Evolutionary conservation across 1,140 invertebrate genomes (phyloP).

Genomic region (Drosophila kikkawai): DNA sequence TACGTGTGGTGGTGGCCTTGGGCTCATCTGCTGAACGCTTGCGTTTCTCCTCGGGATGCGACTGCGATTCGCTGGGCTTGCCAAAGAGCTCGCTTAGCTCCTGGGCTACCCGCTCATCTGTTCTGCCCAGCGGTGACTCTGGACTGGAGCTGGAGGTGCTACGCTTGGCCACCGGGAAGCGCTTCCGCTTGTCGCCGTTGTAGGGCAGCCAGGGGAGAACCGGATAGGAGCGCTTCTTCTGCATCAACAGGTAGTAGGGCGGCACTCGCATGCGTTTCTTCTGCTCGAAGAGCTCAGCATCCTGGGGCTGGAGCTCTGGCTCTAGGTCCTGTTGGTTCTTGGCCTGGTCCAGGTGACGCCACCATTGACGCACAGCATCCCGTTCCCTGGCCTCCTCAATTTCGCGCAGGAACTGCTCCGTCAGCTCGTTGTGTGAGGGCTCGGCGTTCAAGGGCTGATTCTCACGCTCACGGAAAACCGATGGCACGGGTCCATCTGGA

Average conservation of each 20-base stretch:
- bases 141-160: constrained; percentile 72
- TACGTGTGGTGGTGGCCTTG: constrained; percentile 71
- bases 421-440: constrained; percentile 86
- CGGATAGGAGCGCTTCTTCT: constrained; percentile 84
- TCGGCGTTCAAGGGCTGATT: constrained; percentile 44
- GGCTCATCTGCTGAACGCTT: constrained; percentile 85
- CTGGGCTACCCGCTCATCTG: constrained; percentile 80
- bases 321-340: constrained; percentile 70
- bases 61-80: constrained; percentile 61
- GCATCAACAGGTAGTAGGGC: constrained; percentile 86
- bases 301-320: constrained; percentile 29
- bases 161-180: constrained; percentile 88
- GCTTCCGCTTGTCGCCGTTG: constrained; percentile 85
- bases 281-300: constrained; percentile 81
- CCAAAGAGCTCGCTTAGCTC: constrained; percentile 86
- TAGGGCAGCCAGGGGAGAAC: constrained; percentile 84
- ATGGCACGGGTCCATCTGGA: constrained; percentile 37
- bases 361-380: constrained; percentile 86
- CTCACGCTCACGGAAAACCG: constrained; percentile 79
- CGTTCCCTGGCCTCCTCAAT: constrained; percentile 85
- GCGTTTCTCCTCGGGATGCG: constrained; percentile 84
- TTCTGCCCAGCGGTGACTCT: constrained; percentile 54
- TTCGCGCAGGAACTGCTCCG: constrained; percentile 86
- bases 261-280: constrained; percentile 87
- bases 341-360: constrained; percentile 86